phyloP scores from a whole-genome alignment of 2,888 invertebrate genomes.

The Seira sanloemensis region DNA sequence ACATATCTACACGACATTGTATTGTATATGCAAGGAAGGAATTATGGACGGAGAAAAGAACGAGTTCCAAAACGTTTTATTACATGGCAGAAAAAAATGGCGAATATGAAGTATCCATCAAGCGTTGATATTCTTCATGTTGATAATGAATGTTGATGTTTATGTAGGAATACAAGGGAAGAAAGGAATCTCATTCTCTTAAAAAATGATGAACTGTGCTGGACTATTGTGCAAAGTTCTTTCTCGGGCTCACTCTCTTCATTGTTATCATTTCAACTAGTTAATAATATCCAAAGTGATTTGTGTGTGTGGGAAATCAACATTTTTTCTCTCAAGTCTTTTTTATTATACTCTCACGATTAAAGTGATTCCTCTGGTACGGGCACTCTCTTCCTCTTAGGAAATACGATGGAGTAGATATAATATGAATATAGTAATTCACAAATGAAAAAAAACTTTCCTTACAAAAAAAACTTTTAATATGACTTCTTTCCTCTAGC shows the following conservation, averaged over 20 bases:
- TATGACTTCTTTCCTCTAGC: slow-evolving; percentile 7
- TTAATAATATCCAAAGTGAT: slow-evolving; percentile 25
- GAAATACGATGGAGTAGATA: too few species aligned
- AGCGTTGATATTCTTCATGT: neutral
- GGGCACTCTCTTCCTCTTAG: neutral
- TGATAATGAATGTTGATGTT: slow-evolving; percentile 16
- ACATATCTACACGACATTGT: too few species aligned
- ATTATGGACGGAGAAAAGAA: neutral
- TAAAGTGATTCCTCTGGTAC: neutral
- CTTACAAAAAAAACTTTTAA: slow-evolving; percentile 7
- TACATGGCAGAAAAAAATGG: neutral
- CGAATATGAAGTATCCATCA: neutral
- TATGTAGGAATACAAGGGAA: neutral
- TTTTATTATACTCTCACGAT: neutral
- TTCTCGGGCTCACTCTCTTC: neutral
- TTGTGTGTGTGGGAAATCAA: slow-evolving; percentile 26
- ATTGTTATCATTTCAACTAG: neutral
- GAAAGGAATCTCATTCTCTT: neutral
- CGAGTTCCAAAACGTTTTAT: neutral
- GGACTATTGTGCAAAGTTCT: neutral
- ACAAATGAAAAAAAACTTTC: slow-evolving; percentile 19
- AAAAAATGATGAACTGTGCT: neutral
- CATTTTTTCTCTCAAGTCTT: slow-evolving; percentile 4
- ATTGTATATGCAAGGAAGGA: too few species aligned
- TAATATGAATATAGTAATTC: neutral